Evolutionary conservation across 1,140 invertebrate species (phyloP).

Genomic region (Drosophila virilis): DNA sequence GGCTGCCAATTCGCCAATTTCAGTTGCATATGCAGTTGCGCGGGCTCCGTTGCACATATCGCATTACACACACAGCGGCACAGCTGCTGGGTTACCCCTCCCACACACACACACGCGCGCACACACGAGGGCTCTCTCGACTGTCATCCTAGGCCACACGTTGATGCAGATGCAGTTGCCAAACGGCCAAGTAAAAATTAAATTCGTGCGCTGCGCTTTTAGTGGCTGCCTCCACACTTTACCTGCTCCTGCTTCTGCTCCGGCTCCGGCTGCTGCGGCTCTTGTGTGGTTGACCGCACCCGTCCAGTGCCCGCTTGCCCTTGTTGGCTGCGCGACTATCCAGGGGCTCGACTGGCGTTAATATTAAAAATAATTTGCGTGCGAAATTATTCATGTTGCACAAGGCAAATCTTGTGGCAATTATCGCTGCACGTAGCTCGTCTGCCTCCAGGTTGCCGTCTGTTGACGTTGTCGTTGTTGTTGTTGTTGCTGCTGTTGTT

Average conservation of each 20-base stretch:
- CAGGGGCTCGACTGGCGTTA: conserved; percentile 49
- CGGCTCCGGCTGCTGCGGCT: background rate
- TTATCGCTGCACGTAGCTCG: conserved; percentile 56
- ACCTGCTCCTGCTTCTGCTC: background rate
- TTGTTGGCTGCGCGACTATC: background rate
- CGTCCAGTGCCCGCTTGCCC: conserved; percentile 3
- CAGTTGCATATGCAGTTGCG: conserved; percentile 26
- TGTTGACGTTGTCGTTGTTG: conserved; percentile 12
- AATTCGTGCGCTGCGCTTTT: conserved; percentile 54
- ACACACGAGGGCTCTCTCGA: background rate
- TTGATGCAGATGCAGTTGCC: conserved; percentile 30
- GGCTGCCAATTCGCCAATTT: conserved; percentile 19
- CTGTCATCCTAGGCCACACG: conserved; percentile 21
- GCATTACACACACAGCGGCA: conserved; percentile 35
- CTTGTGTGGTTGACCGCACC: conserved; percentile 36
- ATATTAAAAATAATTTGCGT: conserved; percentile 74
- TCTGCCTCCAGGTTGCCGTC: conserved; percentile 37
- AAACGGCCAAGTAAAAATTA: conserved; percentile 32
- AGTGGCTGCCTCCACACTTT: background rate
- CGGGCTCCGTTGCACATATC: conserved; percentile 46
- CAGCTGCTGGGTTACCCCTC: conserved; percentile 23
- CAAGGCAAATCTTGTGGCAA: conserved; percentile 71
- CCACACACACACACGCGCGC: background rate
- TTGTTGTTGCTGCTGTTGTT: conserved; percentile 17
- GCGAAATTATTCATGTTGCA: conserved; percentile 71